A percentile compares a stretch with the other conserved stretches of the same genome.
Conservation (phyloP, 1,140 invertebrate genomes). For the Holcopasites calliopsidis region DNA sequence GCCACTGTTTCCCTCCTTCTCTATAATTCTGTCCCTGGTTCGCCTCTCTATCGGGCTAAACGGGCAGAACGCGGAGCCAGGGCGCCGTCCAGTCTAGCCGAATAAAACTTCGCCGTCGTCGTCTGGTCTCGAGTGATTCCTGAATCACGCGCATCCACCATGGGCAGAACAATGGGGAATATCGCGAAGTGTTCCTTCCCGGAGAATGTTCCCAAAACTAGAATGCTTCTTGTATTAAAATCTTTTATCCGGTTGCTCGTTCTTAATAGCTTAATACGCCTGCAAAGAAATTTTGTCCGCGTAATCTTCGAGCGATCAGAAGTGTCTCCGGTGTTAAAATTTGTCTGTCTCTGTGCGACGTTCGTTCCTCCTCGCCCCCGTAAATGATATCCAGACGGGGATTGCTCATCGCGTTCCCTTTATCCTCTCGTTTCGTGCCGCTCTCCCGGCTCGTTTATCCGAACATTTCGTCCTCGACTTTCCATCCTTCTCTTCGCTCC, state of each 20-base stretch:
- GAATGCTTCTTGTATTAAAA: too few species aligned
- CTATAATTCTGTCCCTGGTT: constrained; percentile 10
- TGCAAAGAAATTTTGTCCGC: too few species aligned
- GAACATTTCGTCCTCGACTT: not conserved
- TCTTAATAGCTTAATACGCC: too few species aligned
- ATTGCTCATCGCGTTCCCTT: constrained; percentile 6
- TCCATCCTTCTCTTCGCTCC: not conserved
- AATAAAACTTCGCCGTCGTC: constrained; percentile 63
- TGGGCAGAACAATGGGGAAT: not conserved
- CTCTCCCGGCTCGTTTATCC: not conserved
- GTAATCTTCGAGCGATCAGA: not conserved
- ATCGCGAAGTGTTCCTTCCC: not conserved
- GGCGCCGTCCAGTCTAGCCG: constrained; percentile 65
- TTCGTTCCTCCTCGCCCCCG: not conserved
- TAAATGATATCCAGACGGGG: not conserved
- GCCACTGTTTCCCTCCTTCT: not conserved
- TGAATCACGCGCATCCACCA: not conserved
- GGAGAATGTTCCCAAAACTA: too few species aligned
- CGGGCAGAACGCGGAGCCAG: constrained; percentile 54
- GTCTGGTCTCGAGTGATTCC: constrained; percentile 27
- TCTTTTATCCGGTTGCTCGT: not conserved
- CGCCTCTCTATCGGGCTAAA: constrained; percentile 28
- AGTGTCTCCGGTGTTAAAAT: not conserved
- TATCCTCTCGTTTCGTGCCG: not conserved
- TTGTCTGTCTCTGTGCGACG: not conserved